phyloP scores from a whole-genome alignment of 1,140 invertebrate species.

The Pinna nobilis region DNA sequence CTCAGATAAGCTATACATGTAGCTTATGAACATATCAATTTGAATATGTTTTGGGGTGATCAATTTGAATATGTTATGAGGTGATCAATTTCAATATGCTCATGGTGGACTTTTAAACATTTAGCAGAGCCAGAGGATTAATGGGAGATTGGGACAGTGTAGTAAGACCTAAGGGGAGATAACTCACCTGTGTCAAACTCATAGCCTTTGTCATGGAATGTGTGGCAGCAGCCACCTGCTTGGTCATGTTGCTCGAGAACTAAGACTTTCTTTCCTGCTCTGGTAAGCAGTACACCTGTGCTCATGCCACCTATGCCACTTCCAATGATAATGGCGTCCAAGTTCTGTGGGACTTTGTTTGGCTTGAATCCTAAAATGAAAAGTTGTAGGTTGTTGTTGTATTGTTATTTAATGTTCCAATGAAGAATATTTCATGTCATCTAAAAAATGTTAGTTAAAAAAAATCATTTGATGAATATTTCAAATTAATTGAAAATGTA shows the following conservation, averaged over 20 bases:
- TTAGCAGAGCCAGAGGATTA: too few relatives aligned
- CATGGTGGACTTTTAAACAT: too few relatives aligned
- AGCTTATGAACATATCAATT: too few relatives aligned
- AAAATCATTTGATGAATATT: too few relatives aligned
- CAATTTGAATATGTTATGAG: too few relatives aligned
- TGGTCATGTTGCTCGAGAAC: constrained; percentile 75
- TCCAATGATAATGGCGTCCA: constrained; percentile 75
- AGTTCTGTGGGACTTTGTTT: constrained; percentile 59
- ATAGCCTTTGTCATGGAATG: constrained; percentile 72
- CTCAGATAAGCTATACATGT: too few relatives aligned
- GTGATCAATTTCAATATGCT: too few relatives aligned
- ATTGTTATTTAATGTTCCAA: too few relatives aligned
- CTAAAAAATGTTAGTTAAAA: neutral
- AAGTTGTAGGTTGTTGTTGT: too few relatives aligned
- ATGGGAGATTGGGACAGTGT: too few relatives aligned
- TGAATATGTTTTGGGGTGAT: too few relatives aligned
- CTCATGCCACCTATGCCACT: constrained; percentile 73
- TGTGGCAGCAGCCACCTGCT: constrained; percentile 71
- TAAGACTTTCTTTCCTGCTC: constrained; percentile 71
- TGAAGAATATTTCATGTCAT: neutral
- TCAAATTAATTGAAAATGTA: too few relatives aligned
- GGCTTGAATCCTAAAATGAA: constrained; percentile 59
- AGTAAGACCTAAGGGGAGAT: neutral
- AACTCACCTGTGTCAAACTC: constrained; percentile 76
- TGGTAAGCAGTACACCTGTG: constrained; percentile 67